Conservation (phyloP, 2,888 invertebrate species). For the Spilosoma lubricipeda region DNA sequence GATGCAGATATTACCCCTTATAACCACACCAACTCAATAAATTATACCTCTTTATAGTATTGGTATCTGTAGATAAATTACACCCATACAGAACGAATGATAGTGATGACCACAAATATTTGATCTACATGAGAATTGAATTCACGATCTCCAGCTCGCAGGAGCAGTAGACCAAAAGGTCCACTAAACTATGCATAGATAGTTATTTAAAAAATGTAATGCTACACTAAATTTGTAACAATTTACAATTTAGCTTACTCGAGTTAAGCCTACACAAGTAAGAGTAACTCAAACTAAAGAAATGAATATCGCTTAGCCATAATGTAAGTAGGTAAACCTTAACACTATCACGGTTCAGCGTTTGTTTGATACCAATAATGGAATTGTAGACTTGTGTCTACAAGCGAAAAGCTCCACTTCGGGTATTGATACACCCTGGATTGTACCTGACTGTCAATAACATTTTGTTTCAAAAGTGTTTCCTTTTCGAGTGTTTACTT, state of each 20-base stretch:
- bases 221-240: not conserved
- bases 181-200: not conserved
- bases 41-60: no score
- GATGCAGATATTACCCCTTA: no score
- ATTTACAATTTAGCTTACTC: no score
- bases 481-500: not conserved
- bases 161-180: no score
- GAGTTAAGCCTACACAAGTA: not conserved
- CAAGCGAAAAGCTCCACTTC: not conserved
- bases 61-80: no score
- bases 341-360: not conserved
- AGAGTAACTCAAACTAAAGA: not conserved
- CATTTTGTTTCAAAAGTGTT: not conserved
- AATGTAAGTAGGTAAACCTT: not conserved
- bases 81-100: no score
- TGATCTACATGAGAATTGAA: no score
- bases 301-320: not conserved
- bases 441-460: not conserved
- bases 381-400: not conserved
- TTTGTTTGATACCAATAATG: conserved; percentile 1
- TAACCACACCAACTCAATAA: no score
- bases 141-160: no score
- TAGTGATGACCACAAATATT: no score
- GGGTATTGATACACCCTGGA: not conserved
- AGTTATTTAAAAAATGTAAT: not conserved